Evolutionary conservation across 2,888 invertebrate species (phyloP), one percentile per base, ranked within the genome.

Genomic region (Apantesis nais): DNA sequence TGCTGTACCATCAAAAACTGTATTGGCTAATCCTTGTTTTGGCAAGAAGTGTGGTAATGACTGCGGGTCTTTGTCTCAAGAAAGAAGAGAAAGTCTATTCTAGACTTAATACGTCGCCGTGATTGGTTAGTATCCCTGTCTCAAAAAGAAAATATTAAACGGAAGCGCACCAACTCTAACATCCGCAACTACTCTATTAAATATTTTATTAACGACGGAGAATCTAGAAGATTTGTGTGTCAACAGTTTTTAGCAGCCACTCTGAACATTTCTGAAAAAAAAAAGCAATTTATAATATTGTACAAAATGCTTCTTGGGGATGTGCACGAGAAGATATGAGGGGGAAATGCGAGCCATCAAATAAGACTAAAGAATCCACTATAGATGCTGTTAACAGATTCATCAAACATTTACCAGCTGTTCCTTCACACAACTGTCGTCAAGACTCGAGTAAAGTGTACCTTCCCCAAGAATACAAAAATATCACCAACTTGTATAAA

Each of bases 381-480:
- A 41, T 65, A 66, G 48, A 48, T 8, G 1, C 48, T 7, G 61
- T 61, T 34, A 61, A n/a, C 0, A 66, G 25, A 0, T 70, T 66
- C n/a, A 70, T 70, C 8, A 70, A 70, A 61, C 5, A 19, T 5
- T 52, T 70, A 52, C 70, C 70, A 37, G 66, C 70, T 52, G 70
- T 70, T n/a, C 69, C 65, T 11, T 69, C 69, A 31, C 70, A 66
- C 29, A 66, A 70, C 16, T 70, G 70, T 12, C 52, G 70, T 1
- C 37, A 76, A 62, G 76, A 67, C 73, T 75, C 73, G 64, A 75
- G 31, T 41, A 68, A 34, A 73, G 73, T 75, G 55, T 75, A 73
- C 64, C 29, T 69, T 39, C 8, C 70, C 0, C 52, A 29, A 22
- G 66, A 70, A 66, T 65, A 2, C 11, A 70, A 66, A 48, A 70